Evolutionary conservation across 2,888 invertebrate genomes (phyloP).

Genomic region (Hedya salicella): DNA sequence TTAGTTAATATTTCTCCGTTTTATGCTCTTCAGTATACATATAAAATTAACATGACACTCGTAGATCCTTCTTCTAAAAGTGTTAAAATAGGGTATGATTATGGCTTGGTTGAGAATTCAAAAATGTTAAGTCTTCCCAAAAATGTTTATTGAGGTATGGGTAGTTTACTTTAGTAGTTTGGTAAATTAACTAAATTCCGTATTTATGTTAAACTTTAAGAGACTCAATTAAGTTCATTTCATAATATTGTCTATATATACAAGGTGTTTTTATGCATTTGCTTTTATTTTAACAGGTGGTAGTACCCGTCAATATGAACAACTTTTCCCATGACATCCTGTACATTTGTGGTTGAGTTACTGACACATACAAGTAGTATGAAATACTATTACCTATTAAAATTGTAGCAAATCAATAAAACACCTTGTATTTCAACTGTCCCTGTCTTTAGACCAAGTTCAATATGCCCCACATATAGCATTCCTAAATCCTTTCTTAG

Average conservation of each 20-base stretch:
- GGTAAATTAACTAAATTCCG: not conserved
- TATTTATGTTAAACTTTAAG: not conserved
- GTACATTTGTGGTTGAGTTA: too few species aligned
- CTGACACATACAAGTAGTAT: too few species aligned
- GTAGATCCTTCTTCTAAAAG: not conserved
- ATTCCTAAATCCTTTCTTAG: slow-evolving; percentile 14
- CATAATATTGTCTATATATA: too few species aligned
- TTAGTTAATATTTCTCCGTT: not conserved
- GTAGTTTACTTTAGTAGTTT: not conserved
- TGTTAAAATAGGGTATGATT: not conserved
- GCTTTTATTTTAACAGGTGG: too few species aligned
- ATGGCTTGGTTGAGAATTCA: not conserved
- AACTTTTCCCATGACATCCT: too few species aligned
- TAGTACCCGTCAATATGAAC: too few species aligned
- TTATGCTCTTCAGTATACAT: not conserved
- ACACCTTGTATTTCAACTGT: not conserved
- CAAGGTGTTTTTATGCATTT: too few species aligned
- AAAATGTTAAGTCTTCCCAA: slow-evolving; percentile 17
- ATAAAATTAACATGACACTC: not conserved
- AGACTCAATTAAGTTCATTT: too few species aligned
- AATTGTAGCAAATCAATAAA: not conserved
- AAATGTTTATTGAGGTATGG: slow-evolving; percentile 7
- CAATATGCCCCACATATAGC: slow-evolving; percentile 6
- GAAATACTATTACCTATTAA: too few species aligned
- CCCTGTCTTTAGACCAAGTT: too few species aligned